phyloP scores from a whole-genome alignment of 2,113 vertebrate genomes.

The Urocolius indicus region DNA sequence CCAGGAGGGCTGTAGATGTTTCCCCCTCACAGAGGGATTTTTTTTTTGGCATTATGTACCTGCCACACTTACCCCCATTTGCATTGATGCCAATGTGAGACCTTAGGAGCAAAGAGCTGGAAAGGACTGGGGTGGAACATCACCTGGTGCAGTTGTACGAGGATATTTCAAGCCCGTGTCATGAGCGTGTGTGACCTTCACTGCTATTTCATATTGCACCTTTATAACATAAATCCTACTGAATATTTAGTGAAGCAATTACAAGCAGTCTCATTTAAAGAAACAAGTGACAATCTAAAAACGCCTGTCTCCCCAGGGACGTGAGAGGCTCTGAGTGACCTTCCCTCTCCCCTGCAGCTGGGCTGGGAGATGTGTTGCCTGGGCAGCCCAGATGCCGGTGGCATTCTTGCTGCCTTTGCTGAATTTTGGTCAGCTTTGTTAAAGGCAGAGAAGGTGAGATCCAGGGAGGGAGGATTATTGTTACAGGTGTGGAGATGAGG shows the following conservation, averaged over 20 bases:
- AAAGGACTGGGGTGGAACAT: neutral
- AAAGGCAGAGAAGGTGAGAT: neutral
- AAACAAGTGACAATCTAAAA: constrained; percentile 41
- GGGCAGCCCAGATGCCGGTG: neutral
- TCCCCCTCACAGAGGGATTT: neutral
- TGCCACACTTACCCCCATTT: neutral
- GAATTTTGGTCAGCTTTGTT: neutral
- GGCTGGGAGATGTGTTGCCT: neutral
- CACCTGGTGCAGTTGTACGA: neutral
- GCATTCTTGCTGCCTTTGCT: neutral
- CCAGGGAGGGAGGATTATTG: neutral
- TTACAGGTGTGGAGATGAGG: neutral
- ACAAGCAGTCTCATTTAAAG: constrained; percentile 51
- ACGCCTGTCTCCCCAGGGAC: neutral
- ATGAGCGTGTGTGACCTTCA: constrained; percentile 22
- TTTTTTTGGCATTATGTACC: neutral
- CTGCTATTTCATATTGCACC: constrained; percentile 32
- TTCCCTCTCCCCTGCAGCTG: neutral
- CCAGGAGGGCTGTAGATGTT: neutral
- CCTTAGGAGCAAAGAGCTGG: neutral
- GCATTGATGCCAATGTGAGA: neutral
- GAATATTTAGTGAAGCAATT: constrained; percentile 66
- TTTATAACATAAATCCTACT: constrained; percentile 58
- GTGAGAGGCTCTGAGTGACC: constrained; percentile 1
- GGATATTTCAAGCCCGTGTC: neutral